Evolutionary conservation across 2,113 vertebrate genomes (phyloP).

Genomic region (Callipepla californica): DNA sequence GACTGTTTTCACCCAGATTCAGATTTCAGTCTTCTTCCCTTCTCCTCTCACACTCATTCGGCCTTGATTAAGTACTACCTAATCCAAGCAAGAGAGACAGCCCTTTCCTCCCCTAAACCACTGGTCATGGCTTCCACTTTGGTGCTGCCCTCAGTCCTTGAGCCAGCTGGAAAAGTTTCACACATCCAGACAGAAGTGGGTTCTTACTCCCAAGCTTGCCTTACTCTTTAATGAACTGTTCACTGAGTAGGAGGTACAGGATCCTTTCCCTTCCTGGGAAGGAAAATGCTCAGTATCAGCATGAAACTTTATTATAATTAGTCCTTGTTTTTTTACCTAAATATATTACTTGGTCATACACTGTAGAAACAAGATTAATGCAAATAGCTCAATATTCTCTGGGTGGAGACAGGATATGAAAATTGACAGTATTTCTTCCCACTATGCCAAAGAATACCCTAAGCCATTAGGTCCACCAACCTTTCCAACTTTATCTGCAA

Average conservation of each 20-base stretch:
- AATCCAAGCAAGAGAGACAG: background rate
- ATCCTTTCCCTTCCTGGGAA: background rate
- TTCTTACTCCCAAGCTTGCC: background rate
- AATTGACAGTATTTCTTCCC: background rate
- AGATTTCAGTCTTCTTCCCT: background rate
- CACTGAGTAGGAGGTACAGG: background rate
- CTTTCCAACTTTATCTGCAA: background rate
- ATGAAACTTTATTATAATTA: background rate
- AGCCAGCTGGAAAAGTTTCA: conserved; percentile 4
- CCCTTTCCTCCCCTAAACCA: background rate
- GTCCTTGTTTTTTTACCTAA: background rate
- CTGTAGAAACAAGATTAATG: background rate
- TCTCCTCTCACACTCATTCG: background rate
- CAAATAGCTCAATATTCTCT: background rate
- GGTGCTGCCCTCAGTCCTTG: background rate
- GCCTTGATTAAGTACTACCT: background rate
- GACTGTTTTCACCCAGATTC: background rate
- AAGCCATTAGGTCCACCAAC: background rate
- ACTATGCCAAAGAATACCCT: background rate
- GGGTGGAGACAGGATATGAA: background rate
- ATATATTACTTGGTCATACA: background rate
- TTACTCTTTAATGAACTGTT: background rate
- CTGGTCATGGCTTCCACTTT: background rate
- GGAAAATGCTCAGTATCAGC: background rate
- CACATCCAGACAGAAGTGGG: background rate